Evolutionary conservation across 2,797 vertebrate species (phyloP).

Genomic region (Neostethus bicornis): DNA sequence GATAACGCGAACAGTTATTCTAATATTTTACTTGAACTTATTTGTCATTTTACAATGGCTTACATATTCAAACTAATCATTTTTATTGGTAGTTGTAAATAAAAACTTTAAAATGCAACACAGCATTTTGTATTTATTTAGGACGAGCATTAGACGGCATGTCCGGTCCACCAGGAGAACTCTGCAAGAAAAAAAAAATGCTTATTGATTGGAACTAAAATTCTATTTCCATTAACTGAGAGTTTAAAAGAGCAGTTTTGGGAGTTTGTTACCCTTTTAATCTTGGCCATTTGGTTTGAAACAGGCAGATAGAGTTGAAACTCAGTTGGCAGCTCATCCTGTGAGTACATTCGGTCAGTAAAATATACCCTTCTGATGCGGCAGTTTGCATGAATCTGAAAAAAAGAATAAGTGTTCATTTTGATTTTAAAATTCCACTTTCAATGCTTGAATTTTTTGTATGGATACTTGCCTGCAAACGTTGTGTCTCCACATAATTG

Average conservation of each 20-base stretch:
- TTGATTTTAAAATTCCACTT: too few species aligned
- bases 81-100: too few species aligned
- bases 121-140: neutral
- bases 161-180: slow-evolving; percentile 45
- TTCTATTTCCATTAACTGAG: neutral
- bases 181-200: slow-evolving; percentile 58
- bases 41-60: too few species aligned
- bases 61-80: too few species aligned
- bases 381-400: slow-evolving; percentile 96
- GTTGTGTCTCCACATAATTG: slow-evolving; percentile 94
- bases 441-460: too few species aligned
- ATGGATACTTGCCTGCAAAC: slow-evolving; percentile 92
- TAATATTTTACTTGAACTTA: too few species aligned
- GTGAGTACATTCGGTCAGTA: slow-evolving; percentile 94
- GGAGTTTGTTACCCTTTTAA: slow-evolving; percentile 50
- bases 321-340: slow-evolving; percentile 96
- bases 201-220: too few species aligned
- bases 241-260: neutral
- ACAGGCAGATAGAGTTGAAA: slow-evolving; percentile 96
- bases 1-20: too few species aligned
- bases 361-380: slow-evolving; percentile 96
- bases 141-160: slow-evolving; percentile 24
- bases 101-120: neutral
- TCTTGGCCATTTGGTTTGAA: slow-evolving; percentile 93
- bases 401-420: neutral